A percentile compares a stretch with the other conserved stretches of the same genome.
phyloP scores from a whole-genome alignment of 2,113 vertebrate genomes.

The Dicrurus megarhynchus region DNA sequence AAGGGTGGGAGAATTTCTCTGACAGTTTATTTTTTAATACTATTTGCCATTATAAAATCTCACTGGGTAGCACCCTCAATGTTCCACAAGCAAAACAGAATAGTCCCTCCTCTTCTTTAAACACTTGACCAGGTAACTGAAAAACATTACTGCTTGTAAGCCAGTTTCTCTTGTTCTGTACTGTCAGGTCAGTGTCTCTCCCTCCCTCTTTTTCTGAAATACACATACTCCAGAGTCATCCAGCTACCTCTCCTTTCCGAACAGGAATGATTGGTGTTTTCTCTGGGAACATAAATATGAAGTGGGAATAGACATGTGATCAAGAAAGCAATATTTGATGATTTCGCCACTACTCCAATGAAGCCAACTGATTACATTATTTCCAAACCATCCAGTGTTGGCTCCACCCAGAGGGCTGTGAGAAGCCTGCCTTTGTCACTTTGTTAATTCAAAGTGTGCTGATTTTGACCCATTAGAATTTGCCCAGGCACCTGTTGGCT shows the following conservation, averaged over 20 bases:
- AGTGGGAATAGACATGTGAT: background rate
- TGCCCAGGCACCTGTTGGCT: slow-evolving; percentile 24
- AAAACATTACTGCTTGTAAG: background rate
- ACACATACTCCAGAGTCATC: background rate
- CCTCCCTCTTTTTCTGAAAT: background rate
- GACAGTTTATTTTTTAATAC: background rate
- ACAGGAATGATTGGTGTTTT: background rate
- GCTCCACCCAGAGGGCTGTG: background rate
- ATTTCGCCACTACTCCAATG: background rate
- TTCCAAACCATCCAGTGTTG: background rate
- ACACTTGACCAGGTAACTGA: background rate
- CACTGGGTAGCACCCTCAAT: background rate
- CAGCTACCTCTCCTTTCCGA: background rate
- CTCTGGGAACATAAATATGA: background rate
- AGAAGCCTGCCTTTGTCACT: background rate
- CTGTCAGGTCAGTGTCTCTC: background rate
- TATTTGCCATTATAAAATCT: background rate
- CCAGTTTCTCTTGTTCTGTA: background rate
- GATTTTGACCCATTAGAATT: slow-evolving; percentile 11
- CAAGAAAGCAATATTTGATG: background rate
- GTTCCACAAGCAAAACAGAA: background rate
- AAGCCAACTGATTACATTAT: background rate
- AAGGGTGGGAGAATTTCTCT: background rate
- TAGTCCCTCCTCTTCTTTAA: background rate
- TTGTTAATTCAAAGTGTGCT: slow-evolving; percentile 6